Evolutionary conservation across 92 coral and sea anemone genomes (phyloP).

Genomic region (Bergia sp.): DNA sequence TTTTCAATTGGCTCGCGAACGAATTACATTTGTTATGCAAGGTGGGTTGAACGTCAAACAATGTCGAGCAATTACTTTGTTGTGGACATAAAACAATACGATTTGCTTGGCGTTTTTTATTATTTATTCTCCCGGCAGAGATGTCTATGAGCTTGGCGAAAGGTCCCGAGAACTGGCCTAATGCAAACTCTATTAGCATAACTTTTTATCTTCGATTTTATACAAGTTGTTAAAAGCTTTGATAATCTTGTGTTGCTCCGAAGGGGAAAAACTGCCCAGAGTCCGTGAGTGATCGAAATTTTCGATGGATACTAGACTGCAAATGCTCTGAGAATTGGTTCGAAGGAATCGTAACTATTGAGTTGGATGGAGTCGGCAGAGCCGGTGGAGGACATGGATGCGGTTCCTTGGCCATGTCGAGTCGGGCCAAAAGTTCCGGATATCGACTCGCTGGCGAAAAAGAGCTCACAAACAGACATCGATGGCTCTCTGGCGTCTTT

Average conservation of each 20-base stretch:
- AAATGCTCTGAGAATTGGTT: not conserved
- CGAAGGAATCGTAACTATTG: not conserved
- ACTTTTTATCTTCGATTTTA: slow-evolving; percentile 5
- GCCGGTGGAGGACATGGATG: not conserved
- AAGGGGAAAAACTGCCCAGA: not conserved
- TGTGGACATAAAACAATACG: slow-evolving; percentile 16
- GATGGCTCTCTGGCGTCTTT: slow-evolving; percentile 19
- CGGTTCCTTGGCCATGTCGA: slow-evolving; percentile 25
- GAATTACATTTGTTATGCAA: slow-evolving; percentile 12
- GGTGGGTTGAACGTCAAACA: slow-evolving; percentile 32
- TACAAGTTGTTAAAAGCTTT: not conserved
- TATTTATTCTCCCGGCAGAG: not conserved
- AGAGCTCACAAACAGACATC: not conserved
- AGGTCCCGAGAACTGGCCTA: not conserved
- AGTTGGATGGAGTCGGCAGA: not conserved
- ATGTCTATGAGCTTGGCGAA: not conserved
- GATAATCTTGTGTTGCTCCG: not conserved
- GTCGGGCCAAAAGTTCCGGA: slow-evolving; percentile 41
- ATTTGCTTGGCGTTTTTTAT: slow-evolving; percentile 22
- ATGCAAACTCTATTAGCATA: not conserved
- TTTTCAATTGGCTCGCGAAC: slow-evolving; percentile 32
- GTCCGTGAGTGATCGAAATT: not conserved
- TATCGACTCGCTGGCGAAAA: not conserved
- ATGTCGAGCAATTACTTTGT: slow-evolving; percentile 24
- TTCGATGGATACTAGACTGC: not conserved